Evolutionary conservation across 2,888 invertebrate species (phyloP), one percentile per base, ranked within the genome.

Genomic region (Caenorhabditis auriculariae): DNA sequence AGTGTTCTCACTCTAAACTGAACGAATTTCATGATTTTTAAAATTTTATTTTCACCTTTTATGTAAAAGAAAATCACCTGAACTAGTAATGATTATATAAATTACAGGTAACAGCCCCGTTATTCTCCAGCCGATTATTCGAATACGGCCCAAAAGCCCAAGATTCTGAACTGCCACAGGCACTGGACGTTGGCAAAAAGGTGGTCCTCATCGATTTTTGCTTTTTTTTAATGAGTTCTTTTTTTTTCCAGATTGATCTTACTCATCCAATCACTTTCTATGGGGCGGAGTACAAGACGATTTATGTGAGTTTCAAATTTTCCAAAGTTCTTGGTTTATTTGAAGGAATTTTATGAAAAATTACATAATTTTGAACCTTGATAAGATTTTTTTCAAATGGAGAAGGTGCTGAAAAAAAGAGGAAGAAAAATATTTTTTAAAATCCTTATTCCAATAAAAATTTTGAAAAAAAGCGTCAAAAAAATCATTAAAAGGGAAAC

Each of bases 21-120:
- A n/a, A n/a, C n/a, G n/a, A n/a, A n/a, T n/a, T n/a, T n/a, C n/a
- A n/a, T n/a, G n/a, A n/a, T n/a, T n/a, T n/a, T n/a, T n/a, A n/a
- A n/a, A n/a, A n/a, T n/a, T n/a, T n/a, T n/a, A n/a, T n/a, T n/a
- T n/a, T n/a, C n/a, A n/a, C n/a, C n/a, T n/a, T n/a, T n/a, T n/a
- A n/a, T n/a, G n/a, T n/a, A n/a, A 27, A 38, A 24, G 23, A 7
- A 17, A 17, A 23, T 29, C 45, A 35, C 32, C 37, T 45, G 23
- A 37, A 42, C 35, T 28, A 21, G 32, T 15, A 37, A 9, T 19
- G 15, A 41, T 17, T 17, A 17, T 7, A 7, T 17, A 19, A 9
- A 7, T 59, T 57, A 5, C 70, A 81, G 76, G 81, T 81, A 24
- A 81, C 81, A 0, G 81, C 81, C n/a, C 81, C 80, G 4, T 58